Base-by-base conservation (phyloP, 2,888 invertebrate genomes). In the Macaria liturata region DNA sequence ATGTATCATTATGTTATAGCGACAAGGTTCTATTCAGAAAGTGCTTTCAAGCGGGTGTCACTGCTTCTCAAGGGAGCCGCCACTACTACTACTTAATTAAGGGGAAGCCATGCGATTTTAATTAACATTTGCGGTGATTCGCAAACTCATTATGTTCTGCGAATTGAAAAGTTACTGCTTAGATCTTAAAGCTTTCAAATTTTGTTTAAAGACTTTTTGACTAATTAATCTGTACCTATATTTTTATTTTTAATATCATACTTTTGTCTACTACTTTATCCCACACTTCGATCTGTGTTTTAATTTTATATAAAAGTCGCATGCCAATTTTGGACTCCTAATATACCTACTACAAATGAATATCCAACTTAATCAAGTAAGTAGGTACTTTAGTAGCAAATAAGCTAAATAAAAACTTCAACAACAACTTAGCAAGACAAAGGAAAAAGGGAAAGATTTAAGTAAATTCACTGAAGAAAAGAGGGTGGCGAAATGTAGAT, bases 1-100 rank as follows among this genome's bases (percentile, higher is more conserved):
- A 20, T 20, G 20, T 20, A 20, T 20, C 20, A 20, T 2, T 20
- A 20, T 20, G 20, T 20, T 20, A 20, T 3, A 4, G 4, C 7
- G 54, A 54, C 39, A 54, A 32, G 9, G 49, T 54, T 32, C 46
- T 49, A 45, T 6, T 6, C 7, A 37, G 34, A 37, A 37, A 37
- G 34, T 7, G 34, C 7, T 37, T 37, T 7, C 34, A 37, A 37
- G 34, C 7, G 34, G 74, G 83, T 84, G 88, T 83, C 83, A 74
- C 76, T 72, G 69, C 61, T 61, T 79, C 86, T 80, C 84, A 9
- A 42, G 83, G 83, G 88, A 82, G 66, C 80, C 81, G 78, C 78
- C 80, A 84, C 86, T 79, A 84, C 84, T 79, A 83, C 78, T 86
- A 86, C 88, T 90, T 89, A 86, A 91, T 91, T 88, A 90, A 78